Base-by-base conservation (phyloP, 2,113 vertebrate genomes). In the Brachypodius melanocephalos region DNA sequence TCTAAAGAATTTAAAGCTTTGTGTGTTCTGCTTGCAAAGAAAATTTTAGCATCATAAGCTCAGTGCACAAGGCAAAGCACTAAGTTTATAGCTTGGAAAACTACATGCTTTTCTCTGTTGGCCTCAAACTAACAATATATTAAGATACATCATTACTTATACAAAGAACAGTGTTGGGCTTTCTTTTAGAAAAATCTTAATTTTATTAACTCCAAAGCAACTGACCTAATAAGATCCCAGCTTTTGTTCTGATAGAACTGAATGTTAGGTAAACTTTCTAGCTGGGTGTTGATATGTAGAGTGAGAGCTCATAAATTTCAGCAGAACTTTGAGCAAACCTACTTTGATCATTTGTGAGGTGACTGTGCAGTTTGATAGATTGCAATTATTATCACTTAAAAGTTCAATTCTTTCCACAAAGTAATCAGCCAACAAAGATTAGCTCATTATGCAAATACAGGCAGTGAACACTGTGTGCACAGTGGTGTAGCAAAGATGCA, bases 371-470 rank as follows among this genome's bases (percentile, higher is more conserved):
- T 95, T 88, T 96, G 83, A 97, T 95, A 95, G 89, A 97, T 95
- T 96, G 93, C 89, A 95, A 96, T 97, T 97, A 96, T 97, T 97
- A 97, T 89, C 81, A 95, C 78, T 94, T 97, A 97, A 96, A 97
- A 94, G 94, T 96, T 96, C 95, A 95, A 83, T 96, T 96, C 88
- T 97, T 95, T 96, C 89, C 92, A 96, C 76, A 87, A 95, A 97
- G 92, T 94, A 97, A 96, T 97, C 95, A 97, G 78, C 90, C 93
- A 88, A 78, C 88, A 93, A 97, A 97, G 88, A 96, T 68, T 94
- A 85, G 63, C 76, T 98, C 74, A 92, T 97, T 96, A 96, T 97
- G 96, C 87, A 96, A 96, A 96, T 92, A 21, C 65, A 94, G 90
- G 59, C 90, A 89, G 77, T 69, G 66, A 96, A 58, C n/a, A 85